Base-by-base conservation (phyloP, 2,888 invertebrate genomes). In the Limnephilus auricula region DNA sequence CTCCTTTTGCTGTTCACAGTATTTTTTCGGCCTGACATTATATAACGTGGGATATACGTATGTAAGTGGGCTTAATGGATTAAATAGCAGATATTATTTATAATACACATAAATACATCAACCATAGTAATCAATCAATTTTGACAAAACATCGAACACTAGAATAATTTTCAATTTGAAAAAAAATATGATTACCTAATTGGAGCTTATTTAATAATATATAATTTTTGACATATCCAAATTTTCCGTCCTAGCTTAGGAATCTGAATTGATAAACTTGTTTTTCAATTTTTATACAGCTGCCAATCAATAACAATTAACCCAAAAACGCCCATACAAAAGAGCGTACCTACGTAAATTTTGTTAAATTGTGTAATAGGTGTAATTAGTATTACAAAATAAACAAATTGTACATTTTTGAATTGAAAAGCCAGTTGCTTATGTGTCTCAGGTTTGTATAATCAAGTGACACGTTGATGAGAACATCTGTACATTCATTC, bases 401-500 rank as follows among this genome's bases (percentile, higher is more conserved):
- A 82, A 34, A 82, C 82, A 82, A 82, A 34, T 82, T 25, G 34
- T 34, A 82, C 34, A 0, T 5, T 82, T 82, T 15, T 82, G 34
- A 82, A 82, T 82, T 15, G 32, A 82, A 82, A 82, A 82, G 25
- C 82, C 32, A 5, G 82, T 15, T 65, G 65, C 18, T 1, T 25
- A 82, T 50, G 86, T 86, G 86, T 31, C 31, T 50, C 40, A 45
- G n/a, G 34, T 88, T 15, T 88, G 37, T 88, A 88, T 88, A 32
- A 32, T 78, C 87, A 88, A 88, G 87, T 88, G 87, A 88, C 34
- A 88, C 32, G 18, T 86, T 45, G 65, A 86, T 65, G 86, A 2
- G 78, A 88, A 88, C 87, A 88, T 88, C 87, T 88, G 87, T 88
- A 88, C 34, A 79, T 32, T 40, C 85, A 85, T 88, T 88, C 32